Percentiles rank a stretch among this genome's conserved stretches.
Conservation (phyloP, 1,140 invertebrate genomes). For the Drosophila sechellia region DNA sequence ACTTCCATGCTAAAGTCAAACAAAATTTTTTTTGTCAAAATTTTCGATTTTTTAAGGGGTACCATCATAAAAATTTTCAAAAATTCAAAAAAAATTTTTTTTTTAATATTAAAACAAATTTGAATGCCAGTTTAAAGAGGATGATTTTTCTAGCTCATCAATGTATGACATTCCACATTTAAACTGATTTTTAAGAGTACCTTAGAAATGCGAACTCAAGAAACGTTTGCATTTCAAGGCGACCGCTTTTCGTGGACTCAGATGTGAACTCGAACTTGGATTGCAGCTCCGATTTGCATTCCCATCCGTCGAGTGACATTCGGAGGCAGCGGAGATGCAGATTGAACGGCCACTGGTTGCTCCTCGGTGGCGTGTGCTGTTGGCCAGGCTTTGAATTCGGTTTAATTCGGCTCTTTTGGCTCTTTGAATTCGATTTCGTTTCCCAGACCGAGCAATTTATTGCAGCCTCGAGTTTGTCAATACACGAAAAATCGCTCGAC, state of each 20-base stretch:
- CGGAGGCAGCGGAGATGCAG: slow-evolving; percentile 11
- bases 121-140: not conserved
- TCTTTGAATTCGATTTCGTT: slow-evolving; percentile 40
- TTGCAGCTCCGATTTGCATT: slow-evolving; percentile 50
- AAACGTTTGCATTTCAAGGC: slow-evolving; percentile 27
- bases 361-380: slow-evolving; percentile 25
- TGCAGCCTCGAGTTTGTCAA: slow-evolving; percentile 57
- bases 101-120: not conserved
- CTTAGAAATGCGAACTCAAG: no score
- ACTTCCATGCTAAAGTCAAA: no score
- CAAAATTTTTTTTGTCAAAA: no score
- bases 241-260: slow-evolving; percentile 6
- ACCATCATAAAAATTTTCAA: no score
- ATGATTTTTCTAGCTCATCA: not conserved
- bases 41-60: no score
- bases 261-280: slow-evolving; percentile 50
- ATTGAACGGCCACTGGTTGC: slow-evolving; percentile 34
- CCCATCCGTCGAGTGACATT: slow-evolving; percentile 40
- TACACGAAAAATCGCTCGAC: slow-evolving; percentile 54
- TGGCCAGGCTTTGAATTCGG: slow-evolving; percentile 17
- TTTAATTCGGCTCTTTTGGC: slow-evolving; percentile 14
- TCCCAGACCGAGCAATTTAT: slow-evolving; percentile 67
- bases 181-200: not conserved
- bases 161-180: not conserved
- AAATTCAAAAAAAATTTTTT: not conserved